Conservation (phyloP, 2,888 invertebrate species). For the Sphaerophoria taeniata region DNA sequence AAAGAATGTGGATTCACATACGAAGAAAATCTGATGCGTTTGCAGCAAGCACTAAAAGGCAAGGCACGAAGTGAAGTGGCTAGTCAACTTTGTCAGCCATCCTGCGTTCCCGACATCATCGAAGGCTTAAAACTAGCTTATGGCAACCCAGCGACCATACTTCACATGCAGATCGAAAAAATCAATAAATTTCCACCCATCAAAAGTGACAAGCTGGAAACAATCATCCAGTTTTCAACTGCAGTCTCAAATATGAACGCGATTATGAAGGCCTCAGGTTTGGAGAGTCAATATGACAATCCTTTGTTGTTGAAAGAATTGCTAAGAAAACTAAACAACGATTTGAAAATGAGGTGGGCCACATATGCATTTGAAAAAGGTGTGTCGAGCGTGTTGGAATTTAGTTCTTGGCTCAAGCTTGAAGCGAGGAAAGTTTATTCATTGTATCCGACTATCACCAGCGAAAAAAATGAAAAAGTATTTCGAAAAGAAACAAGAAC, state of each 20-base stretch:
- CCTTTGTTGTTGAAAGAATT: conserved; percentile 28
- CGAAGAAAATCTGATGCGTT: conserved; percentile 26
- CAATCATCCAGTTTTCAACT: conserved; percentile 22
- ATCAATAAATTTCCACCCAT: conserved; percentile 18
- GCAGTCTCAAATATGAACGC: conserved; percentile 30
- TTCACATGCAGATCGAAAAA: too few relatives aligned
- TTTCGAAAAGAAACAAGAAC: conserved; percentile 5
- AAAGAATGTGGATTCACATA: conserved; percentile 20
- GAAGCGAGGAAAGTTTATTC: conserved; percentile 20
- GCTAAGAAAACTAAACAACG: conserved; percentile 21
- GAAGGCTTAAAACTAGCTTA: conserved; percentile 1
- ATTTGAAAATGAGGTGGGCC: conserved; percentile 37
- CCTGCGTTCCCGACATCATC: conserved; percentile 21
- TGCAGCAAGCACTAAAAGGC: conserved; percentile 27
- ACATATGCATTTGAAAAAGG: conserved; percentile 19
- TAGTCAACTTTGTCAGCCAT: conserved; percentile 15
- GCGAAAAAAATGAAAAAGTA: too few relatives aligned
- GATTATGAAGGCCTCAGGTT: conserved; percentile 23
- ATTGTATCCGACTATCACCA: too few relatives aligned
- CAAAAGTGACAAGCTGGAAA: conserved; percentile 2
- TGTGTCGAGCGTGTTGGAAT: conserved; percentile 15
- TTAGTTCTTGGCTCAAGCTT: conserved; percentile 15
- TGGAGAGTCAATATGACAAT: conserved; percentile 20
- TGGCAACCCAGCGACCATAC: too few relatives aligned
- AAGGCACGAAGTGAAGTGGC: background rate